phyloP scores from a whole-genome alignment of 2,888 invertebrate genomes.

The Pyrrhosoma nymphula region DNA sequence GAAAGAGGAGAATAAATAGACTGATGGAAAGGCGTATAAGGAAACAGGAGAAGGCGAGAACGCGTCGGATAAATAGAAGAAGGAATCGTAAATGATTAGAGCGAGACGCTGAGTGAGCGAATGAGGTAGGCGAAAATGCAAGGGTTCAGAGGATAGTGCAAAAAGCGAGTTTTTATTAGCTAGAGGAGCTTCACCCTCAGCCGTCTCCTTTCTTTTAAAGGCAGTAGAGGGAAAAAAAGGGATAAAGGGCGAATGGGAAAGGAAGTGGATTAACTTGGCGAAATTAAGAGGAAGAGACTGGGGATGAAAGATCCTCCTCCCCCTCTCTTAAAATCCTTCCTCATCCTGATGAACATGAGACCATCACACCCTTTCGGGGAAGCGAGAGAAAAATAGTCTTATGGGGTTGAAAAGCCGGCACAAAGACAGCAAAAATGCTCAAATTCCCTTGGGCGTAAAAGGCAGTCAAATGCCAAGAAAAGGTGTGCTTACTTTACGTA shows the following conservation, averaged over 20 bases:
- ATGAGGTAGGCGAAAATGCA: neutral
- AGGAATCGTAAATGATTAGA: neutral
- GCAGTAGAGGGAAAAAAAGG: neutral
- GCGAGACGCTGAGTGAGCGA: neutral
- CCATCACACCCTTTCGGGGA: neutral
- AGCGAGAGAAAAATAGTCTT: neutral
- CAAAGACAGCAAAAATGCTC: neutral
- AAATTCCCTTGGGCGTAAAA: neutral
- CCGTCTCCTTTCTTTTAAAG: neutral
- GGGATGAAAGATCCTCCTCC: neutral
- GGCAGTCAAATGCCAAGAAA: neutral
- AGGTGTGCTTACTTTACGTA: neutral
- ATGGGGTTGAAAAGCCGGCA: neutral
- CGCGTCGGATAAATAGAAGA: neutral
- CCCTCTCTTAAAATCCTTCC: too few relatives aligned
- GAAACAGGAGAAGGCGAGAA: neutral
- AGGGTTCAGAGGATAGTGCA: neutral
- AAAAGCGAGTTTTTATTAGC: neutral
- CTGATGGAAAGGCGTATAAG: neutral
- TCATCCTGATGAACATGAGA: neutral
- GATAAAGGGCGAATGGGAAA: slow-evolving; percentile 3
- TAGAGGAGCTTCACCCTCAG: neutral
- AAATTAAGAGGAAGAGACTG: slow-evolving; percentile 13
- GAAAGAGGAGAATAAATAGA: neutral
- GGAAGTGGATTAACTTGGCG: slow-evolving; percentile 18